These are phyloP conservation scores for Argyrosomus japonicus DNA, from an alignment of 2,113 vertebrate genomes.

Conservation along the genomic window DNA sequence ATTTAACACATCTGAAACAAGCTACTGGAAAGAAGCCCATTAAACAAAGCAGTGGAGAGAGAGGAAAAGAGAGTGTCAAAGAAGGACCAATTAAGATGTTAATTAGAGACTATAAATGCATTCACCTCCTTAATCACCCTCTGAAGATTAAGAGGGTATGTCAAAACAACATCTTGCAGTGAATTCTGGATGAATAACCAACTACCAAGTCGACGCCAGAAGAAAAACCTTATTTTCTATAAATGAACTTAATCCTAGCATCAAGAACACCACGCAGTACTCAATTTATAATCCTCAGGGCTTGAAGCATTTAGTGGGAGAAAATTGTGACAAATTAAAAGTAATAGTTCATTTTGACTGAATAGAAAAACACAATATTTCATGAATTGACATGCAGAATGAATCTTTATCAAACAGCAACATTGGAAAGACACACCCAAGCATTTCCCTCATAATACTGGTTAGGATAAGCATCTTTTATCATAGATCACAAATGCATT, in stretches of 20 bases:
- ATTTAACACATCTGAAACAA: background rate
- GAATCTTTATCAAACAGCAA: background rate
- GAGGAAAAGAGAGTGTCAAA: slow-evolving; percentile 21
- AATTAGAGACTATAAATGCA: slow-evolving; percentile 50
- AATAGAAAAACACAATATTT: slow-evolving; percentile 26
- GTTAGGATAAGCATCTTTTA: slow-evolving; percentile 1
- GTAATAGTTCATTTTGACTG: background rate
- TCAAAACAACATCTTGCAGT: slow-evolving; percentile 27
- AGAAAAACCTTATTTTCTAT: background rate
- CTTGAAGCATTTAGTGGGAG: background rate
- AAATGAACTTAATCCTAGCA: slow-evolving; percentile 27
- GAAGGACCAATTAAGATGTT: slow-evolving; percentile 33
- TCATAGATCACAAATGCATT: slow-evolving; percentile 4
- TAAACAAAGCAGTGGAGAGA: slow-evolving; percentile 13
- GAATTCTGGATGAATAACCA: slow-evolving; percentile 26
- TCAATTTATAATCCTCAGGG: slow-evolving; percentile 35
- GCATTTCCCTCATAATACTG: background rate
- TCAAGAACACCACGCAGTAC: background rate
- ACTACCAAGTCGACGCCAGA: slow-evolving; percentile 1
- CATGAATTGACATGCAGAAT: background rate
- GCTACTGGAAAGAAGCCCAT: background rate
- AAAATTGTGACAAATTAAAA: slow-evolving; percentile 23
- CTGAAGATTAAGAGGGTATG: slow-evolving; percentile 22
- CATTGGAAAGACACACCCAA: background rate
- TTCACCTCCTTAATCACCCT: slow-evolving; percentile 37